Conservation (phyloP, 2,888 invertebrate genomes). For the Aromia moschata region DNA sequence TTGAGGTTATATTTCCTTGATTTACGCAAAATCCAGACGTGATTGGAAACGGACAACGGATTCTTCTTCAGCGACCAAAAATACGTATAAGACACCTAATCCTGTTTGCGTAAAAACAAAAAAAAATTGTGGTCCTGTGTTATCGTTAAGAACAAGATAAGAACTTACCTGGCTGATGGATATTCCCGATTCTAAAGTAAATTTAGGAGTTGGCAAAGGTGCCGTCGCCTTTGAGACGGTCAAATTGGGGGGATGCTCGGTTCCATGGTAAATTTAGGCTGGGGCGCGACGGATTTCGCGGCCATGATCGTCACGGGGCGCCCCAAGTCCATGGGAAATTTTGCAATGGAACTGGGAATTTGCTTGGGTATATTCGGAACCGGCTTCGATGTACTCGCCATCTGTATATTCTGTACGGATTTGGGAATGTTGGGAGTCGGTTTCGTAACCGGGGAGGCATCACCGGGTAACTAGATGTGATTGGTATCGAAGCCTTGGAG, state of each 20-base stretch:
- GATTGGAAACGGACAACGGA: no score
- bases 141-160: no score
- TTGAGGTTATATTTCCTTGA: no score
- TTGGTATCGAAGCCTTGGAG: conserved; percentile 59
- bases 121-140: no score
- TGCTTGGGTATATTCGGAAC: not conserved
- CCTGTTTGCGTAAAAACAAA: no score
- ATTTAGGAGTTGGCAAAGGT: conserved; percentile 46
- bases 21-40: no score
- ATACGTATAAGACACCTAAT: no score
- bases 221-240: conserved; percentile 41
- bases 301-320: not conserved
- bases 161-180: conserved; percentile 59
- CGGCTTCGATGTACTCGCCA: not conserved
- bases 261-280: conserved; percentile 21
- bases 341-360: conserved; percentile 8
- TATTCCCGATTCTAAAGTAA: conserved; percentile 56
- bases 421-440: conserved; percentile 16
- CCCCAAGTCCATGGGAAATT: conserved; percentile 27
- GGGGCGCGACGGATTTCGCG: conserved; percentile 2
- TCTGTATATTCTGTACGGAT: conserved; percentile 7
- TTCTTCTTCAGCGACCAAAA: no score
- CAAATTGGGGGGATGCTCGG: conserved; percentile 44
- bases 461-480: conserved; percentile 23
- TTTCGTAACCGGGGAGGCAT: conserved; percentile 16